Conservation (phyloP, 2,797 vertebrate species). For the Spinus olivaceus region DNA sequence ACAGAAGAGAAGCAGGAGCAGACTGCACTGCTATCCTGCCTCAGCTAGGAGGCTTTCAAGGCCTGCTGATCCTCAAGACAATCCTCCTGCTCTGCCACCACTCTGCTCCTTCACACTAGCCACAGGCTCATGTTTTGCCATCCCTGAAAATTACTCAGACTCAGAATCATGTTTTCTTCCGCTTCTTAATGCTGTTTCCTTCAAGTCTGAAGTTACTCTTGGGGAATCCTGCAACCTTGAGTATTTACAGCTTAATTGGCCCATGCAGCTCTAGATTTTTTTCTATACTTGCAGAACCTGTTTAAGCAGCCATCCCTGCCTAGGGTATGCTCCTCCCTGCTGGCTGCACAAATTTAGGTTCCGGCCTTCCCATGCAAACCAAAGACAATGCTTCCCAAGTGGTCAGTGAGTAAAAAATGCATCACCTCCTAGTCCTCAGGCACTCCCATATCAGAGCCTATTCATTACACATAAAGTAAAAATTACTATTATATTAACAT, state of each 20-base stretch:
- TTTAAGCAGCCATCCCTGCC: background rate
- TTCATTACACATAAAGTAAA: background rate
- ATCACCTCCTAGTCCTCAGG: background rate
- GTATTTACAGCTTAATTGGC: background rate
- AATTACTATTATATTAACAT: background rate
- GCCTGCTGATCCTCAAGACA: background rate
- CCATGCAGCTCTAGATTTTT: rapidly evolving
- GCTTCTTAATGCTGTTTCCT: background rate
- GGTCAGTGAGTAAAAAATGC: background rate
- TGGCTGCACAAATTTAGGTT: background rate
- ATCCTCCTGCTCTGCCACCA: background rate
- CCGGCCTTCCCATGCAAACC: background rate
- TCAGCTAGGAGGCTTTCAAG: background rate
- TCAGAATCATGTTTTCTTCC: background rate
- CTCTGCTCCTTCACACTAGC: background rate
- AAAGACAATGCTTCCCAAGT: background rate
- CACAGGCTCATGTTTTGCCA: background rate
- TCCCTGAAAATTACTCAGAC: background rate
- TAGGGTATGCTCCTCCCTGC: background rate
- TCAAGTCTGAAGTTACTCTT: background rate
- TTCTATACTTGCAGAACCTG: background rate
- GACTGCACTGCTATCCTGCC: background rate
- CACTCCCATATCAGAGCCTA: background rate
- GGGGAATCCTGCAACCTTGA: background rate
- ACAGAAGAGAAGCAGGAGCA: background rate